A percentile compares a stretch with the other conserved stretches of the same genome.
phyloP scores from a whole-genome alignment of 1,140 invertebrate species.

The Anoplolepis gracilipes region DNA sequence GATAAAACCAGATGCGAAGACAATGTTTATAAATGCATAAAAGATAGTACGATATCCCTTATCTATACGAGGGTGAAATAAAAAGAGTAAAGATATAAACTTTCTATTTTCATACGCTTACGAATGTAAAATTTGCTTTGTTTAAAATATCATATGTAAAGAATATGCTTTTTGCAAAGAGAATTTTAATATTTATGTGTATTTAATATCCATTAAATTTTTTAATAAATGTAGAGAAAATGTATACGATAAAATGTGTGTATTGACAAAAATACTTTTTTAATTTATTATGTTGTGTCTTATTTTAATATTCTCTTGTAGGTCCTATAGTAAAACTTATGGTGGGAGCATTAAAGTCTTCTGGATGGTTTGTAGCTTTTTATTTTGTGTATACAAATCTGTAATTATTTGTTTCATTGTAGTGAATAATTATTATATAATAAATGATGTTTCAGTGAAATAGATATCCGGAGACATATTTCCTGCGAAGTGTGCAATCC shows the following conservation, averaged over 20 bases:
- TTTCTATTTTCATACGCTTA: neutral
- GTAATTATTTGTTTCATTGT: conserved; percentile 38
- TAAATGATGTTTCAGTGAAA: conserved; percentile 87
- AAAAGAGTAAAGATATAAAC: neutral
- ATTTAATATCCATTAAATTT: neutral
- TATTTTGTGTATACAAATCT: conserved; percentile 61
- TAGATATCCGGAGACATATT: conserved; percentile 95
- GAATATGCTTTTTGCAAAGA: neutral
- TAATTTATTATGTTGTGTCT: neutral
- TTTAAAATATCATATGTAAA: neutral
- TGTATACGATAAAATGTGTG: neutral
- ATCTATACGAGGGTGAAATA: conserved; percentile 8
- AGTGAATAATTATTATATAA: conserved; percentile 66
- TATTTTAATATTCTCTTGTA: conserved; percentile 74
- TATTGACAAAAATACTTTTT: neutral
- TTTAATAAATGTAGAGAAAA: neutral
- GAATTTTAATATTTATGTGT: neutral
- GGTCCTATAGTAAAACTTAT: conserved; percentile 94
- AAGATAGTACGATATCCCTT: conserved; percentile 87
- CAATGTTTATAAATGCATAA: conserved; percentile 91
- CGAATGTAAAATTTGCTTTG: neutral
- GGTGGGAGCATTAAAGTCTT: conserved; percentile 93
- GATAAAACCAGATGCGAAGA: conserved; percentile 93
- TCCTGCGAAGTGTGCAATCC: conserved; percentile 96
- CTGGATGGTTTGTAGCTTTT: conserved; percentile 91